phyloP scores from a whole-genome alignment of 2,113 vertebrate species.

The Tragelaphus scriptus region DNA sequence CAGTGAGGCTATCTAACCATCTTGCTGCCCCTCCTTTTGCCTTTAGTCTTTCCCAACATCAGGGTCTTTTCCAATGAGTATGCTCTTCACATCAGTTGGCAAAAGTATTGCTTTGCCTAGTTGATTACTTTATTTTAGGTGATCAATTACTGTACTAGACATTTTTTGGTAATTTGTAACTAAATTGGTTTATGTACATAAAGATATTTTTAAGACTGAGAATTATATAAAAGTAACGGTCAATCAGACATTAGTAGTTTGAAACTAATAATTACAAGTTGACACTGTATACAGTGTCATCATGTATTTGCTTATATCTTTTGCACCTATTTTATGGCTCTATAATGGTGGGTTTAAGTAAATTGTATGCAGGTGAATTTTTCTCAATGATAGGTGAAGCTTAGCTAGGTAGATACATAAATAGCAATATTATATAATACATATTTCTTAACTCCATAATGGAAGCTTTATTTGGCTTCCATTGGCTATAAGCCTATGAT shows the following conservation, averaged over 20 bases:
- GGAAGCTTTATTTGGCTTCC: not conserved
- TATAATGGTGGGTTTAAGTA: not conserved
- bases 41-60: not conserved
- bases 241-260: not conserved
- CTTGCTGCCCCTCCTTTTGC: not conserved
- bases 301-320: not conserved
- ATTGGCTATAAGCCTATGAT: not conserved
- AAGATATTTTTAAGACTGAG: not conserved
- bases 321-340: not conserved
- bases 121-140: not conserved
- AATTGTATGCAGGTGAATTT: not conserved
- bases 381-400: not conserved
- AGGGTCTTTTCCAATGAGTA: not conserved
- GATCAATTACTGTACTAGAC: not conserved
- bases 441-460: not conserved
- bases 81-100: not conserved
- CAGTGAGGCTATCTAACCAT: not conserved
- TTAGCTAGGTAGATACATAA: not conserved
- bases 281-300: not conserved
- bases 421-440: not conserved
- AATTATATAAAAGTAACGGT: not conserved
- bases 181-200: not conserved
- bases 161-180: not conserved
- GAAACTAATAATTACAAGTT: not conserved
- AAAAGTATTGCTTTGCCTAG: not conserved